These are phyloP conservation scores for Acridotheres tristis DNA, from an alignment of 2,797 vertebrate genomes.

Conservation along the genomic window DNA sequence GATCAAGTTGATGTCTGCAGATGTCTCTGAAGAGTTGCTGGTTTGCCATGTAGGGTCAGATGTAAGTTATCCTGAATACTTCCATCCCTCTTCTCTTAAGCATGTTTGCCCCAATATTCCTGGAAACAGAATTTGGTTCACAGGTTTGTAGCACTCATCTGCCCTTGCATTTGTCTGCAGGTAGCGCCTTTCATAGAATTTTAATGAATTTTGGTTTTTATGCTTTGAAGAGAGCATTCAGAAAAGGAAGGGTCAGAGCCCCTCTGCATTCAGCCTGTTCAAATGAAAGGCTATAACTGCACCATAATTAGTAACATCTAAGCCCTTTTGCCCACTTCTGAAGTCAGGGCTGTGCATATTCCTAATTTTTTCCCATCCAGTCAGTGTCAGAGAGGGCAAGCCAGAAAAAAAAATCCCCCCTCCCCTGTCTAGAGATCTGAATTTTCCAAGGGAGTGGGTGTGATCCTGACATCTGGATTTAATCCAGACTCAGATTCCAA, in stretches of 20 bases:
- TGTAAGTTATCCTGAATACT: neutral
- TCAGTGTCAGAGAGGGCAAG: neutral
- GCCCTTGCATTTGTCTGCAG: neutral
- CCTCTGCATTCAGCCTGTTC: neutral
- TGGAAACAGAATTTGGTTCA: neutral
- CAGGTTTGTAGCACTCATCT: neutral
- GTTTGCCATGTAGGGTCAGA: neutral
- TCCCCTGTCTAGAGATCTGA: slow-evolving; percentile 25
- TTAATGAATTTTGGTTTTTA: neutral
- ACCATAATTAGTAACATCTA: neutral
- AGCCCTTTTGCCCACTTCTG: slow-evolving; percentile 24
- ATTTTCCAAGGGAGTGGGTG: slow-evolving; percentile 34
- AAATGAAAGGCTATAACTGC: neutral
- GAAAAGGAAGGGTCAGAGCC: neutral
- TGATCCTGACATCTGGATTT: slow-evolving; percentile 53
- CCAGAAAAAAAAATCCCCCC: neutral
- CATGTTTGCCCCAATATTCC: neutral
- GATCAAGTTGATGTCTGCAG: neutral
- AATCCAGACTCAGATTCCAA: slow-evolving; percentile 43
- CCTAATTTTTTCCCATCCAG: slow-evolving; percentile 42
- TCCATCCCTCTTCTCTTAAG: neutral
- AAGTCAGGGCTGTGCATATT: neutral
- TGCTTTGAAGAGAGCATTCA: neutral
- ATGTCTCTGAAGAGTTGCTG: neutral
- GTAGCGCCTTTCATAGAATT: neutral